These are phyloP conservation scores for Monochamus alternatus DNA, from an alignment of 2,888 invertebrate genomes.

Conservation along the genomic window DNA sequence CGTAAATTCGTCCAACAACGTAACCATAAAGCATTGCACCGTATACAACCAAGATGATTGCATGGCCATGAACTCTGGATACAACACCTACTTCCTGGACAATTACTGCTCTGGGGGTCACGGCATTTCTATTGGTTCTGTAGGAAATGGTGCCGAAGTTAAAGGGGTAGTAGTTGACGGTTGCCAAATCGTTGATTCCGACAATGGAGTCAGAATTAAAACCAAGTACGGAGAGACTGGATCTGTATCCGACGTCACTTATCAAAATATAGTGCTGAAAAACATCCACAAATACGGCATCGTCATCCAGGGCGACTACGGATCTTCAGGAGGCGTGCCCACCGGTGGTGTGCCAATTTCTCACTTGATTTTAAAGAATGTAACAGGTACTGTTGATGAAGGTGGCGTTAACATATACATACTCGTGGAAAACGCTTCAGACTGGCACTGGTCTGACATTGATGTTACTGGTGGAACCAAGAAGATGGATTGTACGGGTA, in stretches of 20 bases:
- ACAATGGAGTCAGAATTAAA: slow-evolving; percentile 42
- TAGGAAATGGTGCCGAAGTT: slow-evolving; percentile 19
- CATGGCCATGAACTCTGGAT: slow-evolving; percentile 50
- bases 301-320: slow-evolving; percentile 52
- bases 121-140: slow-evolving; percentile 52
- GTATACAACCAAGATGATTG: slow-evolving; percentile 57
- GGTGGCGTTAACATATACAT: slow-evolving; percentile 39
- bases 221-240: slow-evolving; percentile 34
- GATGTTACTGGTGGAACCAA: slow-evolving; percentile 41
- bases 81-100: slow-evolving; percentile 44
- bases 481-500: not conserved
- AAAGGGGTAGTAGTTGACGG: too few species aligned
- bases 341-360: slow-evolving; percentile 52
- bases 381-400: slow-evolving; percentile 47
- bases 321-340: slow-evolving; percentile 41
- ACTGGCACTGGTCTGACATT: slow-evolving; percentile 51
- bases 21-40: slow-evolving; percentile 48
- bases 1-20: slow-evolving; percentile 41
- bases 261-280: slow-evolving; percentile 43
- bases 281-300: slow-evolving; percentile 49
- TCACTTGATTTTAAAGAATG: slow-evolving; percentile 46
- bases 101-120: slow-evolving; percentile 53
- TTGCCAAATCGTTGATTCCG: slow-evolving; percentile 25
- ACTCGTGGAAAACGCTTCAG: slow-evolving; percentile 47
- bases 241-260: slow-evolving; percentile 33